These are phyloP conservation scores for Lacerta agilis DNA, from an alignment of 2,797 vertebrate species.

Conservation along the genomic window DNA sequence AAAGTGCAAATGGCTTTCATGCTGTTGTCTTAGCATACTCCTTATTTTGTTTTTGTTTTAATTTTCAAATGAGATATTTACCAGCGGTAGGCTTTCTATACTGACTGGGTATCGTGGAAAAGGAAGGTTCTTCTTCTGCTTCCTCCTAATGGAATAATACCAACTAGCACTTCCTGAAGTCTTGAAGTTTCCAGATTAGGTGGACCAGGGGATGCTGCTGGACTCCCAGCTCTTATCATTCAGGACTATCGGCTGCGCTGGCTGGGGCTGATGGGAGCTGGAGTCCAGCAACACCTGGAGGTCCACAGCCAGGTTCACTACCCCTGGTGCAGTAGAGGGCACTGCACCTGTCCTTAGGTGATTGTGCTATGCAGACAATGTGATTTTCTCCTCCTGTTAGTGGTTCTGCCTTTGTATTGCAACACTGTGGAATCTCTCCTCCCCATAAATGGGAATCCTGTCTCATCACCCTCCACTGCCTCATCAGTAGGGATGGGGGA, in stretches of 20 bases:
- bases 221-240: no score
- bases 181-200: neutral
- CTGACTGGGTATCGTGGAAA: neutral
- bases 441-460: no score
- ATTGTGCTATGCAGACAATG: neutral
- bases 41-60: constrained; percentile 43
- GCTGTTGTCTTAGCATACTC: constrained; percentile 56
- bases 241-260: no score
- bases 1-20: constrained; percentile 54
- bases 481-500: no score
- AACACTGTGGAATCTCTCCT: neutral
- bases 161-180: neutral
- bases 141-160: neutral
- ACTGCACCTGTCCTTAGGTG: neutral
- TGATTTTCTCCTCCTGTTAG: neutral
- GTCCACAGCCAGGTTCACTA: no score
- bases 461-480: no score
- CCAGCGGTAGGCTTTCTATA: neutral
- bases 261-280: no score
- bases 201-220: neutral
- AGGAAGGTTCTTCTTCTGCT: neutral
- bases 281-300: no score
- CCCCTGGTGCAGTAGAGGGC: neutral
- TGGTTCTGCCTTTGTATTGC: neutral
- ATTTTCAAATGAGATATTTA: constrained; percentile 21